Percentiles rank a stretch among this genome's conserved stretches.
phyloP scores from a whole-genome alignment of 2,113 vertebrate genomes.

The Forbesichthys papilliferus region DNA sequence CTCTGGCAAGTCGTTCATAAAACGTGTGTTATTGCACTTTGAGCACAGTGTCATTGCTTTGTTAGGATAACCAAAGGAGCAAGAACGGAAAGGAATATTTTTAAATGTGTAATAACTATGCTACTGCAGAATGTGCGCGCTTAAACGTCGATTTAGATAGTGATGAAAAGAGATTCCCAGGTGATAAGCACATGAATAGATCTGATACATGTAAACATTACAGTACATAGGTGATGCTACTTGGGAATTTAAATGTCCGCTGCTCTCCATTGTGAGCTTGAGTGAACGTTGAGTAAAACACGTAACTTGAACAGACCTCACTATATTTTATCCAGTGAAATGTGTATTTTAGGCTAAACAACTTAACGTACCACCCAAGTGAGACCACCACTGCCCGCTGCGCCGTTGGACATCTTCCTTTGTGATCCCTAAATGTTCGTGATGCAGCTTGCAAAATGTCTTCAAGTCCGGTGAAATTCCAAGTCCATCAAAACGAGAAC shows the following conservation, averaged over 20 bases:
- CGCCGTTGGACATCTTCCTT: conserved; percentile 92
- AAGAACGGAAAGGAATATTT: too few relatives aligned
- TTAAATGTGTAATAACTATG: too few relatives aligned
- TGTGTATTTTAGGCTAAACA: neutral
- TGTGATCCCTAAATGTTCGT: conserved; percentile 57
- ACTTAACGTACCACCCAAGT: conserved; percentile 83
- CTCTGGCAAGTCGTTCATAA: too few relatives aligned
- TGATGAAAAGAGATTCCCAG: too few relatives aligned
- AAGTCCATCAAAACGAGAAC: conserved; percentile 50
- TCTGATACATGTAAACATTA: neutral
- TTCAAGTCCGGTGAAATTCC: conserved; percentile 36
- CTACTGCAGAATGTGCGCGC: too few relatives aligned
- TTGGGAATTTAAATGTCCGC: neutral
- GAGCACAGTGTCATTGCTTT: too few relatives aligned
- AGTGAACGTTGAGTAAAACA: neutral
- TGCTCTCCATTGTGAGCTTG: neutral
- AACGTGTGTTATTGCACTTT: too few relatives aligned
- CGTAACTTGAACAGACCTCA: neutral
- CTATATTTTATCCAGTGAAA: neutral
- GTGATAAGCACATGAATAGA: too few relatives aligned
- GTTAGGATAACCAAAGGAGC: too few relatives aligned
- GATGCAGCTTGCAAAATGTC: conserved; percentile 40
- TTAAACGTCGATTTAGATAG: too few relatives aligned
- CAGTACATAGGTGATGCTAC: neutral
- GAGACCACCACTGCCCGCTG: conserved; percentile 79